phyloP scores from a whole-genome alignment of 64 coral and sea anemone genomes.

The Montipora cactus region DNA sequence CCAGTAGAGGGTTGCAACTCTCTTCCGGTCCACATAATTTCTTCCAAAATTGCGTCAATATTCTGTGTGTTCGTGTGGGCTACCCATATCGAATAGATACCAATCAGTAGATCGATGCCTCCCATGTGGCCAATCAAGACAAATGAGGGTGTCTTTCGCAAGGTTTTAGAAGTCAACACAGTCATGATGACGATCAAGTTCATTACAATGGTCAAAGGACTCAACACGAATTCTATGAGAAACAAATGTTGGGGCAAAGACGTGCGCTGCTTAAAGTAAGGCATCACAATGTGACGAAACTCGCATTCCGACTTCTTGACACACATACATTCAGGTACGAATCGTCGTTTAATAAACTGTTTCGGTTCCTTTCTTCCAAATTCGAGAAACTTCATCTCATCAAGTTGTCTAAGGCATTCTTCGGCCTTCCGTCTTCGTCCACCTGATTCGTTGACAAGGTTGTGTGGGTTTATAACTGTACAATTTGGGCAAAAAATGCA shows the following conservation, averaged over 20 bases:
- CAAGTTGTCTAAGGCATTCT: conserved; percentile 50
- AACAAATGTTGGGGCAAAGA: conserved; percentile 73
- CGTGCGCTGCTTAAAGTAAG: conserved; percentile 55
- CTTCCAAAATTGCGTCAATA: conserved; percentile 73
- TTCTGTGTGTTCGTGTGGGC: conserved; percentile 68
- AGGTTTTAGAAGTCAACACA: conserved; percentile 37
- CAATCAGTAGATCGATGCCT: conserved; percentile 65
- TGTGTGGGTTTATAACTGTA: conserved; percentile 56
- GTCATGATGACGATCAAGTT: conserved; percentile 63
- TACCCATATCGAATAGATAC: conserved; percentile 75
- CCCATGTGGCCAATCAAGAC: conserved; percentile 74
- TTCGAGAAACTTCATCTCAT: conserved; percentile 50
- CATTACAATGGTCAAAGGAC: conserved; percentile 69
- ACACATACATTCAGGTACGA: conserved; percentile 80
- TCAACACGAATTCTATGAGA: conserved; percentile 62
- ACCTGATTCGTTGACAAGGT: conserved; percentile 43
- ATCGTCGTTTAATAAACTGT: conserved; percentile 72
- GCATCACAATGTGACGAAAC: conserved; percentile 85
- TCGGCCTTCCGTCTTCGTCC: conserved; percentile 43
- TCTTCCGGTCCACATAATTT: conserved; percentile 83
- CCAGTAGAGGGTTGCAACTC: conserved; percentile 78
- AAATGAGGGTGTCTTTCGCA: conserved; percentile 72
- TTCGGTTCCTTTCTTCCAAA: conserved; percentile 56
- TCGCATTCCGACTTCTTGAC: conserved; percentile 75
- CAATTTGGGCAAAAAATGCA: conserved; percentile 85